phyloP scores from a whole-genome alignment of 2,113 vertebrate genomes.

The Phodopus roborovskii region DNA sequence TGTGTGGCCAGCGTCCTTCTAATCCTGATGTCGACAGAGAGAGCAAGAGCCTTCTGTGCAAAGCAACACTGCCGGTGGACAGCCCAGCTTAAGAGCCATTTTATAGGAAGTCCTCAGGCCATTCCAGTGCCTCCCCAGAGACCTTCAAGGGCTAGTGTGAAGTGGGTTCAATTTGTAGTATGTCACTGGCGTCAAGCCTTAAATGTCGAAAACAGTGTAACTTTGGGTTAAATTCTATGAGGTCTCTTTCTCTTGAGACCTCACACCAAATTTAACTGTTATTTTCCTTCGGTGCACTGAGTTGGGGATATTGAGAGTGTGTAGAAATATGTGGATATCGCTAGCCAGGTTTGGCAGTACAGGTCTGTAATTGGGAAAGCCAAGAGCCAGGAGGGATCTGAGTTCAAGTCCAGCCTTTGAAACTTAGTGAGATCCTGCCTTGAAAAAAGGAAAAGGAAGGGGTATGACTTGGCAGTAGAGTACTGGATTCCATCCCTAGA shows the following conservation, averaged over 20 bases:
- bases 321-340: not conserved
- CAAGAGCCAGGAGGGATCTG: not conserved
- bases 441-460: not conserved
- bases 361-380: not conserved
- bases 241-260: constrained; percentile 13
- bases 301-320: not conserved
- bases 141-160: not conserved
- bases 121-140: not conserved
- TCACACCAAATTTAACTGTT: not conserved
- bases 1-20: not conserved
- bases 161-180: not conserved
- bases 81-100: not conserved
- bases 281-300: constrained; percentile 6
- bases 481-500: not conserved
- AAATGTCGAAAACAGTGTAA: not conserved
- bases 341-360: too few relatives aligned
- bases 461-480: not conserved
- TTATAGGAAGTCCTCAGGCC: not conserved
- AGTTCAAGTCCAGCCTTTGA: not conserved
- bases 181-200: not conserved
- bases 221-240: not conserved
- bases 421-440: not conserved
- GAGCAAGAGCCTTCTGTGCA: constrained; percentile 14
- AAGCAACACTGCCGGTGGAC: not conserved
- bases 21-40: not conserved